These are phyloP conservation scores for Raillietiella orientalis DNA, from an alignment of 2,888 invertebrate genomes.

Conservation along the genomic window DNA sequence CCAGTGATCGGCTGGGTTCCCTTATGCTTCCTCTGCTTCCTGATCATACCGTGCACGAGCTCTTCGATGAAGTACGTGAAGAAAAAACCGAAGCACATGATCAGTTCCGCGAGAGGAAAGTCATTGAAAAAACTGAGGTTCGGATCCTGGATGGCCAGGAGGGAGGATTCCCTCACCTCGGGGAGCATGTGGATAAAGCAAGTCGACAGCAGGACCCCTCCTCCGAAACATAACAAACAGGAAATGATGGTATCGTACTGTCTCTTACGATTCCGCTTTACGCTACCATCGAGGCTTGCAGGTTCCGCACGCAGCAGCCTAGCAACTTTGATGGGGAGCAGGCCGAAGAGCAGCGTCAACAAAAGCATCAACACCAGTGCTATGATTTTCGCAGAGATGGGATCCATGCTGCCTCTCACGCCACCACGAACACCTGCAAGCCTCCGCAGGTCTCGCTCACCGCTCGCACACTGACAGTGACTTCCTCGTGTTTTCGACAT, in stretches of 20 bases:
- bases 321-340: conserved; percentile 32
- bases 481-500: too few relatives aligned
- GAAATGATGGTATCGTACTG: conserved; percentile 18
- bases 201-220: conserved; percentile 47
- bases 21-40: neutral
- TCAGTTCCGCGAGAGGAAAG: conserved; percentile 29
- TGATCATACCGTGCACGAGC: conserved; percentile 23
- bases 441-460: too few relatives aligned
- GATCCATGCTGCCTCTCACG: neutral
- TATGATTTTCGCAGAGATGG: conserved; percentile 30
- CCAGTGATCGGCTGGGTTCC: too few relatives aligned
- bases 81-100: conserved; percentile 42
- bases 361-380: conserved; percentile 42
- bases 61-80: conserved; percentile 48
- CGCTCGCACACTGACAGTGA: too few relatives aligned
- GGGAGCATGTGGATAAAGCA: conserved; percentile 49
- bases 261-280: neutral
- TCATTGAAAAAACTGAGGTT: conserved; percentile 13
- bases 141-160: conserved; percentile 3
- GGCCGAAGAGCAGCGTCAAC: conserved; percentile 38
- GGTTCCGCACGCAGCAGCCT: neutral
- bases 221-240: conserved; percentile 38
- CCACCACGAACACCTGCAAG: too few relatives aligned
- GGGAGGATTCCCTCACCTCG: conserved; percentile 33
- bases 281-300: neutral